phyloP scores from a whole-genome alignment of 2,888 invertebrate genomes.

The Eupsilia transversa region DNA sequence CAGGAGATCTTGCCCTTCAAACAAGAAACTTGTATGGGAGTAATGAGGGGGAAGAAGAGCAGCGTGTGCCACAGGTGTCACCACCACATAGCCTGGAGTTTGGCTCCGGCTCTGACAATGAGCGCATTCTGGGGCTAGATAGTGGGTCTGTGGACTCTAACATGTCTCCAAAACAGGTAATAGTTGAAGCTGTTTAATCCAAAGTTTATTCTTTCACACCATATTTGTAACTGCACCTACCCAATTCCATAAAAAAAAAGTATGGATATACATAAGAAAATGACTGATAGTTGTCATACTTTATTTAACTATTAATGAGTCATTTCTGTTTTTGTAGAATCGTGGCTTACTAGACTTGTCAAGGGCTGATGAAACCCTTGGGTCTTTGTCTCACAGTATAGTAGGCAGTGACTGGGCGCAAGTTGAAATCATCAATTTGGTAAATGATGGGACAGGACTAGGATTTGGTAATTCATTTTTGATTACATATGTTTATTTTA shows the following conservation, averaged over 20 bases:
- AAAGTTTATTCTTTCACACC: not conserved
- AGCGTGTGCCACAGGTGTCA: conserved; percentile 94
- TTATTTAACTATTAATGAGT: not conserved
- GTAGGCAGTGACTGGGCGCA: conserved; percentile 98
- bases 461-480: conserved; percentile 94
- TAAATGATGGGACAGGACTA: conserved; percentile 99
- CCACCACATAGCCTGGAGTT: conserved; percentile 94
- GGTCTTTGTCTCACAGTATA: conserved; percentile 83
- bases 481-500: conserved; percentile 4
- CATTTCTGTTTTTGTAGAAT: conserved; percentile 67
- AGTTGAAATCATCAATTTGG: conserved; percentile 98
- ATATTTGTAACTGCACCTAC: not conserved
- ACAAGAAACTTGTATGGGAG: conserved; percentile 86
- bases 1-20: conserved; percentile 88
- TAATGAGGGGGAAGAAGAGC: conserved; percentile 93
- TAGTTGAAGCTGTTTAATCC: not conserved
- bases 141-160: conserved; percentile 94
- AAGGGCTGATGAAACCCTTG: conserved; percentile 88
- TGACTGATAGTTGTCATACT: not conserved
- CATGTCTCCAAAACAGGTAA: conserved; percentile 95
- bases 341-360: conserved; percentile 93
- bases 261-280: not conserved
- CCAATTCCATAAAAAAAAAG: not conserved
- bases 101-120: conserved; percentile 93
- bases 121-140: conserved; percentile 96